Evolutionary conservation across 2,888 invertebrate species (phyloP).

Genomic region (Crematogaster levior): DNA sequence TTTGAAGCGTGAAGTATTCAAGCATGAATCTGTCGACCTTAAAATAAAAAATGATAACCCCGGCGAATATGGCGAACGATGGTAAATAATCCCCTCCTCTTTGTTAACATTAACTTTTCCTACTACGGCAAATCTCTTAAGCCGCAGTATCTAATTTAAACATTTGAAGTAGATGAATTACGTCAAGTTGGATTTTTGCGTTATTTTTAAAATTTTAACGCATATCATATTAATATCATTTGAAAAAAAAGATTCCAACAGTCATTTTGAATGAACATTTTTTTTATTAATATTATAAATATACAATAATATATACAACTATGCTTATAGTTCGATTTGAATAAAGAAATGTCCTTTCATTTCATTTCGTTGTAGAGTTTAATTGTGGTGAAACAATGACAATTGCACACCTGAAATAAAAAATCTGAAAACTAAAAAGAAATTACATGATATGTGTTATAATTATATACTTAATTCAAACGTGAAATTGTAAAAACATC

Average conservation of each 20-base stretch:
- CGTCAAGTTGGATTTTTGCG: background rate
- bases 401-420: background rate
- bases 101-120: background rate
- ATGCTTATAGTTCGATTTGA: slow-evolving; percentile 26
- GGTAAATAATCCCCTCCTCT: background rate
- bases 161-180: background rate
- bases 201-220: background rate
- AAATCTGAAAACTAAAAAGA: background rate
- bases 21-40: background rate
- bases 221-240: background rate
- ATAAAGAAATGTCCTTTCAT: background rate
- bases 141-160: too few relatives aligned
- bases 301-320: slow-evolving; percentile 65
- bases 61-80: slow-evolving; percentile 1
- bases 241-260: background rate
- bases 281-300: slow-evolving; percentile 67
- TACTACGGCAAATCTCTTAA: background rate
- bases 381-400: background rate
- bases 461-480: background rate
- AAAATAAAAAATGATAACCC: slow-evolving; percentile 41
- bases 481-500: background rate
- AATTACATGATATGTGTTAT: too few relatives aligned
- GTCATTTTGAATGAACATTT: slow-evolving; percentile 61
- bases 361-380: background rate
- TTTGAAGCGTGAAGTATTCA: background rate